These are phyloP conservation scores for Pseudomugil gertrudae DNA, from an alignment of 2,797 vertebrate genomes.

Conservation along the genomic window DNA sequence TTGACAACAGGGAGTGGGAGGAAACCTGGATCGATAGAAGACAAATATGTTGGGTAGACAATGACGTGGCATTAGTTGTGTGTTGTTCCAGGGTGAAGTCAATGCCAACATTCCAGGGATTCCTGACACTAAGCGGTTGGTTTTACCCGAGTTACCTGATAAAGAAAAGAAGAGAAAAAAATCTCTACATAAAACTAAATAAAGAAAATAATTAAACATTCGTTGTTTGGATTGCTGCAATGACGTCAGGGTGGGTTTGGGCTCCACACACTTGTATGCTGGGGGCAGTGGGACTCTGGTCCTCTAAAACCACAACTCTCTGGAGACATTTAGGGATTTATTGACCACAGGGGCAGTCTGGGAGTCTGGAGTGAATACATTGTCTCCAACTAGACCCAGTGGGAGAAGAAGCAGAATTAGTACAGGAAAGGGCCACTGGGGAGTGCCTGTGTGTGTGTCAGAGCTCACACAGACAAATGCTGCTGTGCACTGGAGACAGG, in stretches of 20 bases:
- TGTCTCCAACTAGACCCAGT: slow-evolving; percentile 45
- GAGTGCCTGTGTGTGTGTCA: slow-evolving; percentile 31
- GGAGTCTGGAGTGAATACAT: slow-evolving; percentile 59
- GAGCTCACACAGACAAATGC: slow-evolving; percentile 29
- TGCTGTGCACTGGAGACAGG: slow-evolving; percentile 68
- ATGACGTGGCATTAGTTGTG: slow-evolving; percentile 47
- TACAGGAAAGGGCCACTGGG: slow-evolving; percentile 47
- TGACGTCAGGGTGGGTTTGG: slow-evolving; percentile 21
- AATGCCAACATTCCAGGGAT: slow-evolving; percentile 59
- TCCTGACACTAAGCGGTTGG: slow-evolving; percentile 34
- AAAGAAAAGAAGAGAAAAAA: slow-evolving; percentile 1
- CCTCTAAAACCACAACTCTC: slow-evolving; percentile 62
- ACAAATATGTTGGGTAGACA: slow-evolving; percentile 32
- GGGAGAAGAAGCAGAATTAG: slow-evolving; percentile 53
- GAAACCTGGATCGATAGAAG: slow-evolving; percentile 45
- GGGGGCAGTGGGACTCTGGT: slow-evolving; percentile 34
- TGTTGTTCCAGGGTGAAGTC: slow-evolving; percentile 14
- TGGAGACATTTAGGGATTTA: slow-evolving; percentile 59
- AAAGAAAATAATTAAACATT: not conserved
- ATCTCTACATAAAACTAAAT: not conserved
- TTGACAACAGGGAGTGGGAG: slow-evolving; percentile 38
- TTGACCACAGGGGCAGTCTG: slow-evolving; percentile 62
- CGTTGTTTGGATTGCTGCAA: not conserved
- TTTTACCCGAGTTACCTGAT: slow-evolving; percentile 45
- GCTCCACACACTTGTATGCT: slow-evolving; percentile 29